Evolutionary conservation across 2,113 vertebrate genomes (phyloP).

Genomic region (Nesogale talazaci): DNA sequence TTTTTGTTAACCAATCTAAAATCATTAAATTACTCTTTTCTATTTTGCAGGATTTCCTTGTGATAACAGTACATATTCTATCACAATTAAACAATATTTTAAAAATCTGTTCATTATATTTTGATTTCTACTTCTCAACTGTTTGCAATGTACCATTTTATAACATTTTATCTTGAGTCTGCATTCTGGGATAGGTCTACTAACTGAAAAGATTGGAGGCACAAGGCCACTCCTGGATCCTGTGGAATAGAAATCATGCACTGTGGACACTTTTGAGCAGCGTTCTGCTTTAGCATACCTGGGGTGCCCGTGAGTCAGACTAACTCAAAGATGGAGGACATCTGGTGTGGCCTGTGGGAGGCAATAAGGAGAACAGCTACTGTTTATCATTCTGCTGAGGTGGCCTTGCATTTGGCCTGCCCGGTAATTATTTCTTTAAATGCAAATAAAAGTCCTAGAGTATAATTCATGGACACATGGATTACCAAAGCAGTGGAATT

Average conservation of each 20-base stretch:
- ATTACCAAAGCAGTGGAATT: conserved; percentile 17
- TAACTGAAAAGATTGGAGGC: not conserved
- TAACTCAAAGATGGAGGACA: not conserved
- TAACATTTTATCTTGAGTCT: not conserved
- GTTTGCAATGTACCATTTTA: not conserved
- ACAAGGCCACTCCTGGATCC: not conserved
- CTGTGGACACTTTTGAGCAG: not conserved
- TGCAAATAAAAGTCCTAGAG: conserved; percentile 16
- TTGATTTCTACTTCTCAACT: not conserved
- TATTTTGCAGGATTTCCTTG: not conserved
- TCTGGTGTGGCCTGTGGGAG: not conserved
- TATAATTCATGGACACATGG: not conserved
- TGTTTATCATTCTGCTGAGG: not conserved
- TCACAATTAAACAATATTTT: not conserved
- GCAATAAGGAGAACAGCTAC: not conserved
- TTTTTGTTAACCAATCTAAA: conserved; percentile 46
- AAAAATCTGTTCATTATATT: not conserved
- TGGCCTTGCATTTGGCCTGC: not conserved
- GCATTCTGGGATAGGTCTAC: not conserved
- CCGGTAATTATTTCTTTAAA: not conserved
- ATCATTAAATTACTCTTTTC: conserved; percentile 25
- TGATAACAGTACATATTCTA: conserved; percentile 22
- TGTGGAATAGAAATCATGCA: not conserved
- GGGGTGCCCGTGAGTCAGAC: not conserved
- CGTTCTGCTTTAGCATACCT: not conserved